Base-by-base conservation (phyloP, 2,797 vertebrate species). In the Botia kubotai region DNA sequence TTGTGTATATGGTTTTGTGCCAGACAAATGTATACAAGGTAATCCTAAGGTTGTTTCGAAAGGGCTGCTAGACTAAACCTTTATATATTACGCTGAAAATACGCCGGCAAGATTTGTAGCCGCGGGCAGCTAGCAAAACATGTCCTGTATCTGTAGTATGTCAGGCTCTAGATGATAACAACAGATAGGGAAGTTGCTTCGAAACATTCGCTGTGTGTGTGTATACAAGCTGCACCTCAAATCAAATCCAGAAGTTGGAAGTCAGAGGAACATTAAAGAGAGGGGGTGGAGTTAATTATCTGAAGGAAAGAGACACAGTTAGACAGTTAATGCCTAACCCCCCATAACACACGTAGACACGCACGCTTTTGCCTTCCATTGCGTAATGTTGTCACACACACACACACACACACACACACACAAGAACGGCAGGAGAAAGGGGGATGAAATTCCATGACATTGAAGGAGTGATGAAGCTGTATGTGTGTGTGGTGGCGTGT, bases 81-180 rank as follows among this genome's bases (percentile, higher is more conserved):
- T 19, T 36, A 75, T 66, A 2, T 52, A 17, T 66, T 62, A 11
- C 26, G 19, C 33, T 14, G 29, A 55, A 76, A 66, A 53, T 53
- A 29, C 4, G n/a, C 48, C 23, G n/a, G 14, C 55, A 17, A 76
- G 23, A 67, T 26, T 13, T 67, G 62, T 76, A 67, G 63, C 75
- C 36, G 12, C 55, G 26, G 19, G 50, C 14, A 26, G 53, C 29
- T 39, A n/a, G 19, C 33, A 55, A 17, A 50, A 5, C 62, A 0
- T 26, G 23, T 52, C 21, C 29, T 60, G 4, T 75, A 53, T 52
- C 48, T 16, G 14, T 50, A 55, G 50, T 23, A 23, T 53, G 50
- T 67, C 62, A 55, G 17, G 4, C 8, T 55, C 2, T 19, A 67
- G 29, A n/a, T 68, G 88, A 92, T 90, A 88, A 88, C 86, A 89